These are phyloP conservation scores for Eulimnadia texana DNA, from an alignment of 1,140 invertebrate genomes.

Conservation along the genomic window DNA sequence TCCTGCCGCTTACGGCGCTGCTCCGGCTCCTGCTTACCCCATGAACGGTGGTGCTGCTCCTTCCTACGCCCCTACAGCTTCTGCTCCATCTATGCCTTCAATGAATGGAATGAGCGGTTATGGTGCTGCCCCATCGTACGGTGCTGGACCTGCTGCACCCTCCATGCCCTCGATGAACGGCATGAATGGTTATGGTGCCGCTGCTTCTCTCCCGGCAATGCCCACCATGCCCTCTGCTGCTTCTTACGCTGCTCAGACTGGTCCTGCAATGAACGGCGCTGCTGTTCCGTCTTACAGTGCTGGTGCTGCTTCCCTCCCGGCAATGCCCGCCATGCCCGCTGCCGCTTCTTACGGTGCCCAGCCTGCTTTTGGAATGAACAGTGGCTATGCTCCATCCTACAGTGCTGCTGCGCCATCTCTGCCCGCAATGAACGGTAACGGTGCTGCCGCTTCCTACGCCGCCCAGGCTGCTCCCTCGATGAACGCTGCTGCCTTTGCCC, in stretches of 20 bases:
- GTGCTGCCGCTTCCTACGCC: neutral
- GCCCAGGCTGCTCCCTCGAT: neutral
- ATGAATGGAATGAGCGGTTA: neutral
- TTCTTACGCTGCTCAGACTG: neutral
- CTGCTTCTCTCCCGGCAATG: neutral
- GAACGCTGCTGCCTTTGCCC: neutral
- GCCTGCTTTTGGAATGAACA: too few species aligned
- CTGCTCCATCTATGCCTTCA: too few species aligned
- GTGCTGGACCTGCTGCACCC: neutral
- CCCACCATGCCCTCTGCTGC: neutral
- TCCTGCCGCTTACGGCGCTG: neutral
- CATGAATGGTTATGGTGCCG: neutral
- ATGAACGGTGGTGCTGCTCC: neutral
- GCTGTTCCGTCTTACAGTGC: neutral
- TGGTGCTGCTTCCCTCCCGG: neutral
- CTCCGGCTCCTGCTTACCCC: neutral
- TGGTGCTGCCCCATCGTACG: neutral
- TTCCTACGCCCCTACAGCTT: too few species aligned
- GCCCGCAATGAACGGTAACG: neutral
- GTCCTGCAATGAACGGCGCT: neutral
- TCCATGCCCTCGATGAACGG: too few species aligned
- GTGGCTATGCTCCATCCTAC: neutral
- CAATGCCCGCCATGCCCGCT: too few species aligned
- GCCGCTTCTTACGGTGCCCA: neutral
- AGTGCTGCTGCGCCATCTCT: neutral